phyloP scores from a whole-genome alignment of 2,888 invertebrate genomes.

The Tipula lateralis region DNA sequence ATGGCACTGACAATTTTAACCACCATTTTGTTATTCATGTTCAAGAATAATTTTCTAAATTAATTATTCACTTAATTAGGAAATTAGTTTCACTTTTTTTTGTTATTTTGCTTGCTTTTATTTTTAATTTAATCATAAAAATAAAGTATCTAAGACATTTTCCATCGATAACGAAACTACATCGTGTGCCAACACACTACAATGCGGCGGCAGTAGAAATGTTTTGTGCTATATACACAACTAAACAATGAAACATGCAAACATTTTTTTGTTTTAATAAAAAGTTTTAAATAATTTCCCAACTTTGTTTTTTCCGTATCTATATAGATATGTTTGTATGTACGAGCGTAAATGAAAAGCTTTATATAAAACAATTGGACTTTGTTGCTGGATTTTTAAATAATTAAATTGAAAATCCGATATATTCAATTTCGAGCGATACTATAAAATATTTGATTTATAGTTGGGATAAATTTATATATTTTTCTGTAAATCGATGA shows the following conservation, averaged over 20 bases:
- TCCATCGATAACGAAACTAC: neutral
- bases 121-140: neutral
- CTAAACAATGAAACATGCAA: neutral
- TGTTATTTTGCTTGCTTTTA: neutral
- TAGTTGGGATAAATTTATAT: neutral
- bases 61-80: neutral
- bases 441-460: neutral
- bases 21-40: neutral
- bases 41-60: neutral
- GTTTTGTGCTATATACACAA: neutral
- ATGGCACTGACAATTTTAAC: no score
- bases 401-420: neutral
- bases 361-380: neutral
- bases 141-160: neutral
- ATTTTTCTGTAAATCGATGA: neutral
- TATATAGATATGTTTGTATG: no score
- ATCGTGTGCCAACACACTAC: neutral
- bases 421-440: neutral
- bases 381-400: neutral
- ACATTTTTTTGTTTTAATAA: neutral
- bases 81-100: conserved; percentile 9
- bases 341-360: neutral
- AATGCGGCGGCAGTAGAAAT: neutral
- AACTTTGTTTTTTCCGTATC: no score
- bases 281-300: neutral